Evolutionary conservation across 2,888 invertebrate genomes (phyloP), one percentile per base, ranked within the genome.

Genomic region (Melieria picta): DNA sequence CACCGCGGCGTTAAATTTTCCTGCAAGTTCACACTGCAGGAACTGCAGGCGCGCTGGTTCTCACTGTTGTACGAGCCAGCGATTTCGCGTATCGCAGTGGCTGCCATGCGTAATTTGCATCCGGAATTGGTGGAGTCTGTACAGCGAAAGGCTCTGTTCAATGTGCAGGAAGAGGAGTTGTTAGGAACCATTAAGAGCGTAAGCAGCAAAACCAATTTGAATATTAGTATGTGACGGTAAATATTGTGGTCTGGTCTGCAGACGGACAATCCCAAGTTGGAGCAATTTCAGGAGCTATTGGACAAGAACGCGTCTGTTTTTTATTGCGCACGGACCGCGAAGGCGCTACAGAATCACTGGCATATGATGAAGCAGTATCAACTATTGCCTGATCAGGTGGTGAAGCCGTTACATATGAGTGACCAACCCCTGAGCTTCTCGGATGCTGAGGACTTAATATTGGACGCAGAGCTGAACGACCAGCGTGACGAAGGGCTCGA

Each of bases 11-110:
- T 96, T 1, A 98, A 97, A 83, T 99, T 99, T 88, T 96, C 98
- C 0, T 97, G 98, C 82, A 93, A 95, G 72, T 99, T 98, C 85
- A 96, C 97, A 0, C 88, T 97, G 43, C 93, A 94, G 81, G 98
- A 99, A 84, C 90, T 99, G 67, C 96, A 98, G 82, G 95, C 97
- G 69, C 91, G 99, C 65, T 99, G 99, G 99, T 97, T 96, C 86
- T 94, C 97, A 0, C 86, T 99, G 69, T 89, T 99, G 42, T 99
- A 98, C 85, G 97, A 99, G 87, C 94, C 95, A n/a, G 92, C 95
- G 61, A 93, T 99, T 63, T 97, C 97, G 4, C 90, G 97, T 75
- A 92, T 97, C 55, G 96, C 97, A 4, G 92, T 97, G 1, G 93
- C 94, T 61, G 97, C 97, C 0, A 97, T 98, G 93, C 90, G 95